phyloP scores from a whole-genome alignment of 2,888 invertebrate species.

The Monoplex corrugatus region DNA sequence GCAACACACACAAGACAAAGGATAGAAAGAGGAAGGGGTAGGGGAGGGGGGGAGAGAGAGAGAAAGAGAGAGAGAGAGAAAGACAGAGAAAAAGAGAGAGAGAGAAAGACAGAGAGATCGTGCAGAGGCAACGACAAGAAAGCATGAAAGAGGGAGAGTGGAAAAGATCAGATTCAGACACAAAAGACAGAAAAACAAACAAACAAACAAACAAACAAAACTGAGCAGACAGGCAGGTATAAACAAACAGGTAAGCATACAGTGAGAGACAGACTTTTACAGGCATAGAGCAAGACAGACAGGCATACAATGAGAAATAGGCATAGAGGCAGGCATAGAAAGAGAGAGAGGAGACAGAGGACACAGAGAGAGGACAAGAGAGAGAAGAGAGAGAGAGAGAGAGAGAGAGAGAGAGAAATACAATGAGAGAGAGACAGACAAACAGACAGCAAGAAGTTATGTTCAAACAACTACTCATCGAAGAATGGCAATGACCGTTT shows the following conservation, averaged over 20 bases:
- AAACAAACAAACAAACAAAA: not conserved
- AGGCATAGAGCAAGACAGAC: not conserved
- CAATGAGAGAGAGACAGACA: no score
- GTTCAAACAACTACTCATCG: not conserved
- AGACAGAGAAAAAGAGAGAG: not conserved
- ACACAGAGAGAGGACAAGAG: not conserved
- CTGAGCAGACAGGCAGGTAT: not conserved
- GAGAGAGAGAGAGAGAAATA: no score
- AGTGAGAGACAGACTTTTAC: not conserved
- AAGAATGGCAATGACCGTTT: no score
- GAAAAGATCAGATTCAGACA: slow-evolving; percentile 2
- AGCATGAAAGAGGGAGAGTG: slow-evolving; percentile 12
- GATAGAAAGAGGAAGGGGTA: no score
- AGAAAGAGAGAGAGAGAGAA: no score
- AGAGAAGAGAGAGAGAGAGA: not conserved
- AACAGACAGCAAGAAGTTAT: no score
- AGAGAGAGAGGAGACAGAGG: not conserved
- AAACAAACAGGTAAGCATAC: not conserved
- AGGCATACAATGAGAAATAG: slow-evolving; percentile 6
- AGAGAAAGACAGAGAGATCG: slow-evolving; percentile 26
- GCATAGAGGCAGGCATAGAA: not conserved
- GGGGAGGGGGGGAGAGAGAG: no score
- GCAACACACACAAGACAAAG: no score
- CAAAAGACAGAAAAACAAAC: not conserved
- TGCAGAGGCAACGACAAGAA: no score